Evolutionary conservation across 2,113 vertebrate species (phyloP), one percentile per base, ranked within the genome.

Genomic region (Atherinomorus stipes): DNA sequence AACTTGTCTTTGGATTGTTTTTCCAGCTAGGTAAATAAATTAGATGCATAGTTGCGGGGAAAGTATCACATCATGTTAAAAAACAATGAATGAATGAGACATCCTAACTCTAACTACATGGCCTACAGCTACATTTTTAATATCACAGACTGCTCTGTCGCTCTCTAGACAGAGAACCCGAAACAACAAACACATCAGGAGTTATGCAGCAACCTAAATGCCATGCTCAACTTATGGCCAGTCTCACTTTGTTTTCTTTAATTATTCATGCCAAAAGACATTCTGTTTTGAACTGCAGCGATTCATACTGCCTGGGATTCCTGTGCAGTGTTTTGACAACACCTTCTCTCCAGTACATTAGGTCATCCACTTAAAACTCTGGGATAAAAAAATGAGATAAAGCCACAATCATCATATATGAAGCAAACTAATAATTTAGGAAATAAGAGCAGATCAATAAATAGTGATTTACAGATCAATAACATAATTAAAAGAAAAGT

Each of bases 401-500:
- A 45, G 44, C 11, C 44, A 12, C 3, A 7, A n/a, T 47, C 19
- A 47, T 42, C 3, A 34, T 34, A 34, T 34, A 6, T 34, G 31
- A 34, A 34, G 9, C 12, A 42, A 15, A 42, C 40, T 42, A 42
- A 42, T 42, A n/a, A 47, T 69, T 85, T 44, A 53, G 22, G 18
- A 52, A 22, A 16, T 50, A 22, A 47, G n/a, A 50, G 49, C 56
- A 7, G 26, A 61, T 5, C 2, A 2, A 12, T 58, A 10, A 28
- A 6, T 10, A 45, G 57, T 40, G 2, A 67, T 76, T 85, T 79
- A 78, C 64, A 82, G 31, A 9, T 50, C 45, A 42, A 51, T 7
- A 12, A 34, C 53, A 60, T 40, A 21, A 57, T 38, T 13, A 53
- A 23, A 34, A 60, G 37, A 47, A 6, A 5, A 51, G 18, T 63